Evolutionary conservation across 2,888 invertebrate species (phyloP).

Genomic region (Melanchra persicariae): DNA sequence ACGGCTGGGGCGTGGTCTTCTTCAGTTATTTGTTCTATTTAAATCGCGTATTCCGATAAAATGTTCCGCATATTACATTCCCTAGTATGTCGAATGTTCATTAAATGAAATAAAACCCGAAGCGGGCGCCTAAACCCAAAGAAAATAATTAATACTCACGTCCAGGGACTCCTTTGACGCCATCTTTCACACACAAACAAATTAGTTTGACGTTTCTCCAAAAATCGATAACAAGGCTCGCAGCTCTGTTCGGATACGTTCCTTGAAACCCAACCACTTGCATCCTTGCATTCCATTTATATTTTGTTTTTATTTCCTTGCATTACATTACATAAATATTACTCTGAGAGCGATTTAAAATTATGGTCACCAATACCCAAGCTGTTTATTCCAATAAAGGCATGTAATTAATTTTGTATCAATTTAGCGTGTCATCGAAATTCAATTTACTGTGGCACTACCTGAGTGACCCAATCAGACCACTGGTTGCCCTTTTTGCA

Average conservation of each 20-base stretch:
- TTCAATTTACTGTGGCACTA: background rate
- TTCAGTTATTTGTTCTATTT: slow-evolving; percentile 53
- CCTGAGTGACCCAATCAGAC: background rate
- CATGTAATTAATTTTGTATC: too few species aligned
- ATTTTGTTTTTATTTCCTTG: too few species aligned
- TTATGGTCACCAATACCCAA: too few species aligned
- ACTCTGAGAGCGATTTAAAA: too few species aligned
- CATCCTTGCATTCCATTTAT: background rate
- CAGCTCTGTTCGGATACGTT: slow-evolving; percentile 71
- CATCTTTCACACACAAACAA: slow-evolving; percentile 89
- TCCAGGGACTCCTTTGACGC: slow-evolving; percentile 90
- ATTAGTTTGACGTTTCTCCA: slow-evolving; percentile 77
- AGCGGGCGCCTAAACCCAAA: slow-evolving; percentile 39
- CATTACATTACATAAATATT: too few species aligned
- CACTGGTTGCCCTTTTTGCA: too few species aligned
- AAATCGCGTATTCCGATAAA: slow-evolving; percentile 6
- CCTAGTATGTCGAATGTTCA: slow-evolving; percentile 38
- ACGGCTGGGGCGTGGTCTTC: slow-evolving; percentile 80
- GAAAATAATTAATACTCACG: slow-evolving; percentile 83
- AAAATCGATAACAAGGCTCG: slow-evolving; percentile 82
- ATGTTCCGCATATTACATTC: slow-evolving; percentile 29
- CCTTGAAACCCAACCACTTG: background rate
- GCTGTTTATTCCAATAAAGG: too few species aligned
- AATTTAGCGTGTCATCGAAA: background rate
- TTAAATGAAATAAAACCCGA: slow-evolving; percentile 19